Percentiles rank a stretch among this genome's conserved stretches.
Conservation (phyloP, 2,797 vertebrate genomes). For the Hypotaenidia okinawae region DNA sequence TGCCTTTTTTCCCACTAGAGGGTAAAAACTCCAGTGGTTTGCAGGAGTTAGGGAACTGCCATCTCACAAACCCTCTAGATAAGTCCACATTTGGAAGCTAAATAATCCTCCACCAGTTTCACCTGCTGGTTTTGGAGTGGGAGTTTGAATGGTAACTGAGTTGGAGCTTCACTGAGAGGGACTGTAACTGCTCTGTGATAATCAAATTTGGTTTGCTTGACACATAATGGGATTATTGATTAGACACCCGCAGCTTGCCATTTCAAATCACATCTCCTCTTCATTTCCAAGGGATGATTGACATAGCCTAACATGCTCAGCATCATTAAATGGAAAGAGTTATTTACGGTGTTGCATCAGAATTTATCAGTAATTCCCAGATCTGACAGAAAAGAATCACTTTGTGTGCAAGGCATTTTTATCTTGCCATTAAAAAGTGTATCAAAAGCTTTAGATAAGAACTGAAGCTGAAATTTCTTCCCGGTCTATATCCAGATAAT, state of each 20-base stretch:
- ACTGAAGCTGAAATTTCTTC: constrained; percentile 15
- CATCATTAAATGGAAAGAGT: constrained; percentile 58
- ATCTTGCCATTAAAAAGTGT: constrained; percentile 44
- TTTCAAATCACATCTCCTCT: constrained; percentile 62
- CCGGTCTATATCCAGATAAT: background rate
- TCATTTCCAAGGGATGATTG: constrained; percentile 62
- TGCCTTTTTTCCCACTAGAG: background rate
- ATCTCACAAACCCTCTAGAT: background rate
- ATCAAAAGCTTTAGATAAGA: constrained; percentile 16
- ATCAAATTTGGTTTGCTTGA: constrained; percentile 67
- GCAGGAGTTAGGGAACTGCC: background rate
- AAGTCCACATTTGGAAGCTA: background rate
- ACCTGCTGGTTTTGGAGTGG: background rate
- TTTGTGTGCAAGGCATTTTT: constrained; percentile 32
- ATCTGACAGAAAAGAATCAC: constrained; percentile 50
- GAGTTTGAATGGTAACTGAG: constrained; percentile 9
- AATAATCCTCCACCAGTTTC: background rate
- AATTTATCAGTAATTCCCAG: constrained; percentile 62
- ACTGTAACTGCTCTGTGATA: constrained; percentile 38
- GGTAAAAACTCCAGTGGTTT: background rate
- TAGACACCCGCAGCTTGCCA: constrained; percentile 51
- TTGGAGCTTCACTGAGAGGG: background rate
- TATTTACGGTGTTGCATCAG: constrained; percentile 50
- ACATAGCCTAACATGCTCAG: constrained; percentile 42
- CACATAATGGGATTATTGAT: constrained; percentile 71